These are phyloP conservation scores for Cotesia glomerata DNA, from an alignment of 1,140 invertebrate species.

Conservation along the genomic window DNA sequence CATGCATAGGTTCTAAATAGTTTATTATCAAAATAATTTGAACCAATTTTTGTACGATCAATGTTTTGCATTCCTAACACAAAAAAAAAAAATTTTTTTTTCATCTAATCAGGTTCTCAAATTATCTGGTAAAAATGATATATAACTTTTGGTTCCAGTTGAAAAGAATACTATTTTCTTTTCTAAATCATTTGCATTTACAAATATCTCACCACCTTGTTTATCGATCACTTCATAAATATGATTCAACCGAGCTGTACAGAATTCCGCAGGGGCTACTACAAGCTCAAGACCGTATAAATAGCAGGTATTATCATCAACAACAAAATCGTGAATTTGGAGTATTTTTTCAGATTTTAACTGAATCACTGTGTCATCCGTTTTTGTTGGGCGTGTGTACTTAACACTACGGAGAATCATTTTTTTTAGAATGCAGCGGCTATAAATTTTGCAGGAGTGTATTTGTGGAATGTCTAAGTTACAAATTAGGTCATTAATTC, in stretches of 20 bases:
- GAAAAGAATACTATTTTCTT: background rate
- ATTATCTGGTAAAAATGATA: too few species aligned
- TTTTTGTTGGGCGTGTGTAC: background rate
- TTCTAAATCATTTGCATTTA: background rate
- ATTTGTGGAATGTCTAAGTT: background rate
- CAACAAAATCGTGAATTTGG: constrained; percentile 2
- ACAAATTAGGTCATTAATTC: background rate
- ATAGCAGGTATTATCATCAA: background rate
- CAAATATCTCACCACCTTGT: background rate
- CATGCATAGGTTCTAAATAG: too few species aligned
- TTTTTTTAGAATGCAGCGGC: background rate
- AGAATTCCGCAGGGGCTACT: background rate
- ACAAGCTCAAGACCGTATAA: background rate
- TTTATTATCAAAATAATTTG: too few species aligned
- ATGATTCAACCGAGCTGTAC: background rate
- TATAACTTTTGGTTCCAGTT: background rate
- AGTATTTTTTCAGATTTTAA: constrained; percentile 2
- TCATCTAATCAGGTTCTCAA: too few species aligned
- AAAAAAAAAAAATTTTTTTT: too few species aligned
- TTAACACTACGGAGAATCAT: constrained; percentile 7
- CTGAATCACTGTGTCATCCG: constrained; percentile 15
- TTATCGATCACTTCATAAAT: background rate
- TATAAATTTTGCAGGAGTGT: background rate
- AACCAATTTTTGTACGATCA: too few species aligned
- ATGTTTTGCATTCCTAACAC: too few species aligned